A percentile compares a stretch with the other conserved stretches of the same genome.
Conservation (phyloP, 2,113 vertebrate species). For the Lutjanus erythropterus region DNA sequence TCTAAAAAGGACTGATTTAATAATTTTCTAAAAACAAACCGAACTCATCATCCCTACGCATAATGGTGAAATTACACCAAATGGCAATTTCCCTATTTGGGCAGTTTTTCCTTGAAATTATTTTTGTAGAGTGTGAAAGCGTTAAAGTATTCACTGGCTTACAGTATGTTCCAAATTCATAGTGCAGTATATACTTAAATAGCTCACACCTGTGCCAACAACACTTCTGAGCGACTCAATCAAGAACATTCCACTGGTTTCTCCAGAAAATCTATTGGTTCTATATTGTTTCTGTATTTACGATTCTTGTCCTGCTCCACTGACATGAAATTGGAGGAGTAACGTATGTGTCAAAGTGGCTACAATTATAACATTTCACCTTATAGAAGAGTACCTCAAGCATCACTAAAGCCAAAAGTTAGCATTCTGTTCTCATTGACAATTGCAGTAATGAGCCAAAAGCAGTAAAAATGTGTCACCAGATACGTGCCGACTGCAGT, state of each 20-base stretch:
- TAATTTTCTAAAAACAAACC: not conserved
- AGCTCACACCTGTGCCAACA: not conserved
- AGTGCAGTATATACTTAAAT: not conserved
- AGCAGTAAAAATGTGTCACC: constrained; percentile 8
- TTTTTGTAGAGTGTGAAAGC: not conserved
- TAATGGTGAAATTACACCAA: not conserved
- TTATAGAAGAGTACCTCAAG: not conserved
- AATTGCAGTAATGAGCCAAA: not conserved
- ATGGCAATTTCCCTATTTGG: not conserved
- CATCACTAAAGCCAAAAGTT: constrained; percentile 1
- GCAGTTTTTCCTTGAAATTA: not conserved
- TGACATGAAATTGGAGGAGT: not conserved
- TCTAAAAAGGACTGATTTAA: not conserved
- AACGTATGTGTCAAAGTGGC: not conserved
- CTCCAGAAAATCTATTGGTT: not conserved
- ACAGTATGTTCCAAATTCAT: not conserved
- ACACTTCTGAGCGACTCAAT: not conserved
- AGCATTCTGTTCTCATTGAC: not conserved
- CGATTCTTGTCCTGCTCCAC: not conserved
- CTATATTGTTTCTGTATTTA: not conserved
- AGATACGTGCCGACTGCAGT: not conserved
- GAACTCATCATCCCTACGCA: too few species aligned
- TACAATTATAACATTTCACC: not conserved
- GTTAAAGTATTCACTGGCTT: not conserved
- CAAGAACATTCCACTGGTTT: not conserved